Conservation (phyloP, 2,113 vertebrate species). For the Pygoscelis adeliae region DNA sequence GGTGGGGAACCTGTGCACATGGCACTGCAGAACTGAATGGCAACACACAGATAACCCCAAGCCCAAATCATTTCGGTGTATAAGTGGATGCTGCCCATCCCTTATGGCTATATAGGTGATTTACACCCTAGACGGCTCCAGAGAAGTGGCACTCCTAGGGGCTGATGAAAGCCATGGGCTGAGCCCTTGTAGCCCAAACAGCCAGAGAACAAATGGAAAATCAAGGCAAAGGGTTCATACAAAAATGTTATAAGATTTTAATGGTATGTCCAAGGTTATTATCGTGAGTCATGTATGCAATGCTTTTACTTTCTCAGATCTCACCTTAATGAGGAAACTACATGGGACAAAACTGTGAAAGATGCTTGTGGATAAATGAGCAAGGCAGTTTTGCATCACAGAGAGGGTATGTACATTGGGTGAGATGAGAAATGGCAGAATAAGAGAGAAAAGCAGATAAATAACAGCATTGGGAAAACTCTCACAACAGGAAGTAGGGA, state of each 20-base stretch:
- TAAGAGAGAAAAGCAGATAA: background rate
- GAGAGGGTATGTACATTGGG: background rate
- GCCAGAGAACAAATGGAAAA: background rate
- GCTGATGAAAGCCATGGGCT: background rate
- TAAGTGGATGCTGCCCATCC: background rate
- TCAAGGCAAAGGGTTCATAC: background rate
- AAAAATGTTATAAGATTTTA: background rate
- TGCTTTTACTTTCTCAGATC: background rate
- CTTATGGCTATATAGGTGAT: background rate
- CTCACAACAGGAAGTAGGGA: background rate
- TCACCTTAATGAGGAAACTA: background rate
- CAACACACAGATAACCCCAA: background rate
- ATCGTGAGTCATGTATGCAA: too few species aligned
- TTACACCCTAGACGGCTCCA: fast-evolving
- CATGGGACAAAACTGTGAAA: background rate
- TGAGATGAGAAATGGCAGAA: background rate
- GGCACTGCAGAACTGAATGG: background rate
- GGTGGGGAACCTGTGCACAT: background rate
- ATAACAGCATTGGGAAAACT: background rate
- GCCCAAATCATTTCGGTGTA: fast-evolving
- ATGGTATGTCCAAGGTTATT: background rate
- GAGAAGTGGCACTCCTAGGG: background rate
- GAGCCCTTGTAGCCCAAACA: background rate
- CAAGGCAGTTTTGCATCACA: background rate
- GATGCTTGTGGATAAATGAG: background rate